A percentile compares a stretch with the other conserved stretches of the same genome.
Conservation (phyloP, 2,888 invertebrate genomes). For the Tigriopus californicus region DNA sequence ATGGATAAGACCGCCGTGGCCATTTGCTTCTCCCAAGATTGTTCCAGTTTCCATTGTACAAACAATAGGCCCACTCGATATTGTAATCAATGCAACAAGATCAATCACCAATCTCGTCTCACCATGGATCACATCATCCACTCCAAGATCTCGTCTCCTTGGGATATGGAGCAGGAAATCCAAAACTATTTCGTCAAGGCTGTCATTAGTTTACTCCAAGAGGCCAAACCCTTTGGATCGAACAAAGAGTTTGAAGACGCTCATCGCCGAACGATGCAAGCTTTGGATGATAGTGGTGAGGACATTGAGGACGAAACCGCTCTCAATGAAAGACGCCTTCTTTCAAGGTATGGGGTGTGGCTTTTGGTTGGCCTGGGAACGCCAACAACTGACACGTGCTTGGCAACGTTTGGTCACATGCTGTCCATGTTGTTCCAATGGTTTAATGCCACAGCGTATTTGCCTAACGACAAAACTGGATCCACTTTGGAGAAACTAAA, state of each 20-base stretch:
- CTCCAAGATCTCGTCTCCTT: slow-evolving; percentile 61
- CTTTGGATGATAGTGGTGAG: slow-evolving; percentile 19
- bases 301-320: slow-evolving; percentile 42
- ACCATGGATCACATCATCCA: slow-evolving; percentile 82
- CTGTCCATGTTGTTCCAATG: slow-evolving; percentile 94
- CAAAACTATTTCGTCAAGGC: slow-evolving; percentile 85
- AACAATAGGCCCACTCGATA: slow-evolving; percentile 89
- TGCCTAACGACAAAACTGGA: slow-evolving; percentile 57
- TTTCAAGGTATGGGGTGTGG: slow-evolving; percentile 93
- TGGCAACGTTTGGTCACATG: slow-evolving; percentile 52
- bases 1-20: slow-evolving; percentile 77
- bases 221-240: slow-evolving; percentile 61
- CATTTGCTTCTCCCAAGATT: slow-evolving; percentile 91
- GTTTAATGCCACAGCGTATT: slow-evolving; percentile 95
- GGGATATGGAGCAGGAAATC: slow-evolving; percentile 75
- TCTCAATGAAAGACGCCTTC: slow-evolving; percentile 65
- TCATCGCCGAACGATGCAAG: slow-evolving; percentile 18
- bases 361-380: slow-evolving; percentile 70
- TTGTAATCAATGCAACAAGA: slow-evolving; percentile 71
- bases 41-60: slow-evolving; percentile 63
- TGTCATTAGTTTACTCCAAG: slow-evolving; percentile 67
- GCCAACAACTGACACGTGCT: slow-evolving; percentile 17
- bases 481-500: slow-evolving; percentile 77
- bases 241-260: slow-evolving; percentile 19
- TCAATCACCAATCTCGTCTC: slow-evolving; percentile 64